Conservation (phyloP, 2,888 invertebrate genomes). For the Marasmarcha lunaedactyla region DNA sequence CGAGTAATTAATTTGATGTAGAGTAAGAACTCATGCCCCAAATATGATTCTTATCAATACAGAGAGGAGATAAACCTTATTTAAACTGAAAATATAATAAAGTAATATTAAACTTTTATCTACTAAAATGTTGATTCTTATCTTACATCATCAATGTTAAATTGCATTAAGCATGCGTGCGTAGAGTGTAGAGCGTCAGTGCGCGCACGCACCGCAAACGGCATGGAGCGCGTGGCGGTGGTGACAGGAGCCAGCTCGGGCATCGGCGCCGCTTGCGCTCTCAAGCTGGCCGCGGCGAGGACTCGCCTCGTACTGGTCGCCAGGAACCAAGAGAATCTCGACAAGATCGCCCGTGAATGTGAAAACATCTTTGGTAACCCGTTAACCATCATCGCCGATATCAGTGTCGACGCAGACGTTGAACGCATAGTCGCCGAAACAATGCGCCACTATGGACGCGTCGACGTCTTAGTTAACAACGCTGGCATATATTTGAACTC, state of each 20-base stretch:
- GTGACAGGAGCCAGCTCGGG: slow-evolving; percentile 53
- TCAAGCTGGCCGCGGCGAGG: slow-evolving; percentile 33
- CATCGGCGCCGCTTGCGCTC: slow-evolving; percentile 43
- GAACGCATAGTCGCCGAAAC: slow-evolving; percentile 34
- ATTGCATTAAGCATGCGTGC: no score
- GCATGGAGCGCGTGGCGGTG: slow-evolving; percentile 49
- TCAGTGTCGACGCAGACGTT: slow-evolving; percentile 32
- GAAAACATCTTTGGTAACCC: slow-evolving; percentile 32
- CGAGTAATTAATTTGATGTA: no score
- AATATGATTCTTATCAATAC: no score
- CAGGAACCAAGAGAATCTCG: slow-evolving; percentile 36
- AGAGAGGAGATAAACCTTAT: no score
- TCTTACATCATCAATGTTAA: no score
- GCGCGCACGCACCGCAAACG: slow-evolving; percentile 3
- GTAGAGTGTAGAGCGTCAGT: no score
- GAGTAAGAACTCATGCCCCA: no score
- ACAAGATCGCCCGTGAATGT: slow-evolving; percentile 30
- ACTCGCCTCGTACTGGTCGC: slow-evolving; percentile 38
- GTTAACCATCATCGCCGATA: slow-evolving; percentile 34
- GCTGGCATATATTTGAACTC: slow-evolving; percentile 33
- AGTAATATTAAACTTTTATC: no score
- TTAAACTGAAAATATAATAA: no score
- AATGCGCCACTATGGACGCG: slow-evolving; percentile 27
- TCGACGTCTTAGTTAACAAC: slow-evolving; percentile 46
- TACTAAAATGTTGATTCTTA: no score